Percentiles rank a stretch among this genome's conserved stretches.
phyloP scores from a whole-genome alignment of 2,888 invertebrate species.

The Sycophila texana region DNA sequence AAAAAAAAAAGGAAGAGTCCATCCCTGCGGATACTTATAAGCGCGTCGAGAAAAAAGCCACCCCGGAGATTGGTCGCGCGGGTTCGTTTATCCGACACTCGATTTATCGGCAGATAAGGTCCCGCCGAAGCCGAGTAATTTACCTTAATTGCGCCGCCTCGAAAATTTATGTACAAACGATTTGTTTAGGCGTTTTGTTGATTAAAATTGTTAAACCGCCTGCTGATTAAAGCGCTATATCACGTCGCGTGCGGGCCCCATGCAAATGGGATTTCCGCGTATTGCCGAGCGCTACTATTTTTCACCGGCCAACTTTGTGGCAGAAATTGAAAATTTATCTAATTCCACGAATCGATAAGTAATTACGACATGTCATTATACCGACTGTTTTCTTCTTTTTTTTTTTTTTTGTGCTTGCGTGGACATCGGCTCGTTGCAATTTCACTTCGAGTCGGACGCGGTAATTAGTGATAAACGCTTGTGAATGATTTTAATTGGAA shows the following conservation, averaged over 20 bases:
- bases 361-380: no score
- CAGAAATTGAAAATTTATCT: no score
- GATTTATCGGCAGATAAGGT: constrained; percentile 19
- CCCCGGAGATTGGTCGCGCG: constrained; percentile 12
- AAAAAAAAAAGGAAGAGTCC: not conserved
- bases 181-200: constrained; percentile 5
- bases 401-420: no score
- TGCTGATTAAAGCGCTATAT: not conserved
- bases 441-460: no score
- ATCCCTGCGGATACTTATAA: not conserved
- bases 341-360: no score
- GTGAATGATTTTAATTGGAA: no score
- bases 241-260: not conserved
- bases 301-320: not conserved
- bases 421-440: no score
- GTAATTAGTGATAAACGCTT: no score
- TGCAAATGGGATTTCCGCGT: not conserved
- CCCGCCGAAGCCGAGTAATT: constrained; percentile 10
- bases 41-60: not conserved
- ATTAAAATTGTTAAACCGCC: constrained; percentile 4
- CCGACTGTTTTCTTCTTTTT: no score
- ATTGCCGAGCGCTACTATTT: not conserved
- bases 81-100: not conserved
- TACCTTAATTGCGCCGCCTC: constrained; percentile 24
- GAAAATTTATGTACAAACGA: constrained; percentile 11